These are phyloP conservation scores for Pterostichus niger DNA, from an alignment of 2,888 invertebrate genomes.

Conservation along the genomic window DNA sequence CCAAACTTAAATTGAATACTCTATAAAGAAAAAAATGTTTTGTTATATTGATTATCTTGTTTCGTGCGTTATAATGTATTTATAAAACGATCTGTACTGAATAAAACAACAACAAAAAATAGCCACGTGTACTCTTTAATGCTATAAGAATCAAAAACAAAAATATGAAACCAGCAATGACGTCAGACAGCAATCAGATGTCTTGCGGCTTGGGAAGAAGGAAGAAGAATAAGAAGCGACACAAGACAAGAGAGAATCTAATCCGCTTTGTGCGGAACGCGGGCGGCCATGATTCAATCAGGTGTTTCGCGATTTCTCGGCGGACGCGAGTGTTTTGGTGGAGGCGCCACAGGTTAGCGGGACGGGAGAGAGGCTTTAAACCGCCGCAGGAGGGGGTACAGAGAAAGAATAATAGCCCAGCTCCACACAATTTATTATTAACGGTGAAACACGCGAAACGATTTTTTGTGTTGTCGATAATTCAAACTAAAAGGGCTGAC, in stretches of 20 bases:
- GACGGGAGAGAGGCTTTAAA: slow-evolving; percentile 27
- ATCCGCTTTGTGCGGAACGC: slow-evolving; percentile 33
- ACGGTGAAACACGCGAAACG: slow-evolving; percentile 54
- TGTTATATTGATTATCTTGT: too few relatives aligned
- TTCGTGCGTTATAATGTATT: too few relatives aligned
- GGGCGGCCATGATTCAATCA: slow-evolving; percentile 62
- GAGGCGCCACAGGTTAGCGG: neutral
- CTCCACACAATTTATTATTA: slow-evolving; percentile 55
- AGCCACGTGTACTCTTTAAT: neutral
- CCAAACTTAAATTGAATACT: too few relatives aligned
- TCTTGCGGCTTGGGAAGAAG: slow-evolving; percentile 14
- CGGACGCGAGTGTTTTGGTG: slow-evolving; percentile 4
- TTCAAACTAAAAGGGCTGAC: slow-evolving; percentile 43
- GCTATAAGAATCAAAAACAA: neutral
- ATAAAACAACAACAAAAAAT: neutral
- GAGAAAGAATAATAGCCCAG: slow-evolving; percentile 35
- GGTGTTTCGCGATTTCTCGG: slow-evolving; percentile 49
- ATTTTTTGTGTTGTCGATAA: slow-evolving; percentile 56
- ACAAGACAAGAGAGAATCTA: slow-evolving; percentile 38
- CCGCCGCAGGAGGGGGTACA: slow-evolving; percentile 3
- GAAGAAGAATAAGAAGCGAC: slow-evolving; percentile 21
- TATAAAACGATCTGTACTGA: too few relatives aligned
- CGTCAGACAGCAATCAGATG: slow-evolving; percentile 25
- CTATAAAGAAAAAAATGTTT: too few relatives aligned
- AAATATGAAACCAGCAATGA: neutral